phyloP scores from a whole-genome alignment of 2,888 invertebrate genomes.

The Synergus japonicus region DNA sequence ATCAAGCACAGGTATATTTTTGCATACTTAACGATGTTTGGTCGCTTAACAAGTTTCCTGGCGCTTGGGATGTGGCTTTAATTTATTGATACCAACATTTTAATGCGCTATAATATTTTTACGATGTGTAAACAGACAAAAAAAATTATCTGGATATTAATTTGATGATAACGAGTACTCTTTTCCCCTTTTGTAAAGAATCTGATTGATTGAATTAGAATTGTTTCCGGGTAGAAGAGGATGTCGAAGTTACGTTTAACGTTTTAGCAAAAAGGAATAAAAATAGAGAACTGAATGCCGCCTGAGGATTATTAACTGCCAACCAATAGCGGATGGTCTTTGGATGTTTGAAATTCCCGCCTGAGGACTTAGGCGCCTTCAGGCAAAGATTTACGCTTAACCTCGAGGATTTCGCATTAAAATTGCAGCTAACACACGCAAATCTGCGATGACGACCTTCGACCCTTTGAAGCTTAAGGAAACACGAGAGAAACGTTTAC shows the following conservation, averaged over 20 bases:
- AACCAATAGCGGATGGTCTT: background rate
- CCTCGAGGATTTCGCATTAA: slow-evolving; percentile 15
- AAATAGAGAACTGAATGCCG: background rate
- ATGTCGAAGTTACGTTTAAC: background rate
- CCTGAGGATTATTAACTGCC: slow-evolving; percentile 6
- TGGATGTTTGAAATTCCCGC: slow-evolving; percentile 22
- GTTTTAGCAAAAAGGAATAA: background rate
- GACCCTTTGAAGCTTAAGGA: slow-evolving; percentile 4
- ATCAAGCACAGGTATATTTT: slow-evolving; percentile 29
- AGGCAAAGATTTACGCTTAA: slow-evolving; percentile 21
- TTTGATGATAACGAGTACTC: too few relatives aligned
- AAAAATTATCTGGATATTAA: too few relatives aligned
- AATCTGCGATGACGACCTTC: slow-evolving; percentile 24
- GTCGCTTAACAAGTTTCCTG: slow-evolving; percentile 4
- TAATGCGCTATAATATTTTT: background rate
- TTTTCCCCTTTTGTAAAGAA: background rate
- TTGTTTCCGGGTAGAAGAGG: background rate
- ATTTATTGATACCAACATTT: slow-evolving; percentile 15
- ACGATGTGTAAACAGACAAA: background rate
- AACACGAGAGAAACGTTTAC: slow-evolving; percentile 17
- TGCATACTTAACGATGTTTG: slow-evolving; percentile 34
- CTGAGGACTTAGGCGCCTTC: background rate
- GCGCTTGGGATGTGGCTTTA: background rate
- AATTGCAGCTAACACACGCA: slow-evolving; percentile 25
- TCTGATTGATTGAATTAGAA: background rate